Percentiles rank a stretch among this genome's conserved stretches.
phyloP scores from a whole-genome alignment of 2,888 invertebrate species.

The Coenonympha glycerion region DNA sequence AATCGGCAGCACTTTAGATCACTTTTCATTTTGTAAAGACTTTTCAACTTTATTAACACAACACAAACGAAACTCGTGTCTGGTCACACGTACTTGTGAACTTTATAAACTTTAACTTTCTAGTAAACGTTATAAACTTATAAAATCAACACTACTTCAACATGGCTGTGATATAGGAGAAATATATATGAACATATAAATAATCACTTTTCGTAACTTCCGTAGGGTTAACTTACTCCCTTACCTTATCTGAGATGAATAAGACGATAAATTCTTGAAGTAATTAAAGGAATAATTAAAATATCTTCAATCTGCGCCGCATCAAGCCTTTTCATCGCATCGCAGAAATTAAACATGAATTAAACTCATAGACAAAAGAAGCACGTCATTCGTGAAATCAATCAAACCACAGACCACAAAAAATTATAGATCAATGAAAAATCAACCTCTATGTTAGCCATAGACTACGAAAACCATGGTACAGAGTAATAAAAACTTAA shows the following conservation, averaged over 20 bases:
- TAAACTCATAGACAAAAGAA: slow-evolving; percentile 22
- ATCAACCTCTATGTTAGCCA: too few relatives aligned
- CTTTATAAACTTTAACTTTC: slow-evolving; percentile 61
- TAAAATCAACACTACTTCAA: slow-evolving; percentile 75
- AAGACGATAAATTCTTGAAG: slow-evolving; percentile 69
- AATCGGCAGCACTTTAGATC: slow-evolving; percentile 73
- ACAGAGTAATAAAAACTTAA: too few relatives aligned
- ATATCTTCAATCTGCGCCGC: slow-evolving; percentile 64
- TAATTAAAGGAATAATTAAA: slow-evolving; percentile 49
- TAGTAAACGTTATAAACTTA: slow-evolving; percentile 64
- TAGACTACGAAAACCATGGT: too few relatives aligned
- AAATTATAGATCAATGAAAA: too few relatives aligned
- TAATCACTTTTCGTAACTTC: slow-evolving; percentile 72
- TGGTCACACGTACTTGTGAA: slow-evolving; percentile 73
- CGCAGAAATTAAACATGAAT: slow-evolving; percentile 49
- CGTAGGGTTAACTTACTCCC: slow-evolving; percentile 73
- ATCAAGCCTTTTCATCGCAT: slow-evolving; percentile 49
- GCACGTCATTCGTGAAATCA: slow-evolving; percentile 14
- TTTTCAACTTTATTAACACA: slow-evolving; percentile 70
- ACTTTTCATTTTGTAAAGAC: slow-evolving; percentile 72
- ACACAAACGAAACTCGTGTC: slow-evolving; percentile 74
- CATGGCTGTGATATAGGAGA: slow-evolving; percentile 75
- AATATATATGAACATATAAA: slow-evolving; percentile 69
- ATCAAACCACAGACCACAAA: neutral
- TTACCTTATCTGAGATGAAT: slow-evolving; percentile 73